Percentiles rank a stretch among this genome's conserved stretches.
Evolutionary conservation across 2,797 vertebrate genomes (phyloP).

Genomic region (Bothrops alternatus): DNA sequence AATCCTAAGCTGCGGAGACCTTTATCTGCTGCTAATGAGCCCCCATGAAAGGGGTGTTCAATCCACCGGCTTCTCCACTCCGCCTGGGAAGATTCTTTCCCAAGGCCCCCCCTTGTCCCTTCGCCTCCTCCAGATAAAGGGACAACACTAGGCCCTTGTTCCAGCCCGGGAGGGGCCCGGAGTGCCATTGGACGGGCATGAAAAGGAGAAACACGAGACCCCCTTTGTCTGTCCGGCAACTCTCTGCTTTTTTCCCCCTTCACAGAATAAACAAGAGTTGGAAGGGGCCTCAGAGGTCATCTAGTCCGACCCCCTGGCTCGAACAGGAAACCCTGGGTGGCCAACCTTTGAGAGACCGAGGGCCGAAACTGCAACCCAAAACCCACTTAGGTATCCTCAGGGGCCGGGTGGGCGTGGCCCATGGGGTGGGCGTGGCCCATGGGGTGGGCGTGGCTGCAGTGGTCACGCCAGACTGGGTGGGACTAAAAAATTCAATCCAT

Average conservation of each 20-base stretch:
- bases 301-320: background rate
- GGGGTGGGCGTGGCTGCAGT: too few relatives aligned
- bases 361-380: too few relatives aligned
- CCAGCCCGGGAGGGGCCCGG: background rate
- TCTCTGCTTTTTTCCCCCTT: background rate
- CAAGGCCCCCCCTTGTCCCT: conserved; percentile 53
- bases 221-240: conserved; percentile 12
- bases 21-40: conserved; percentile 65
- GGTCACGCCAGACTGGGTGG: too few relatives aligned
- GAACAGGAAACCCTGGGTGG: too few relatives aligned
- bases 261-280: background rate
- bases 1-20: conserved; percentile 33
- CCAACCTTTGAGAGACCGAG: too few relatives aligned
- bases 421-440: accelerated
- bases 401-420: too few relatives aligned
- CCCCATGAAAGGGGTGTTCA: conserved; percentile 46
- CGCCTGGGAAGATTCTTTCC: conserved; percentile 65
- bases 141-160: conserved; percentile 41
- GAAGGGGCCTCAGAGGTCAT: background rate
- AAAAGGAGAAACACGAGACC: conserved; percentile 45
- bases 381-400: too few relatives aligned
- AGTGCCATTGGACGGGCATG: conserved; percentile 19
- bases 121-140: conserved; percentile 44
- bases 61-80: conserved; percentile 30
- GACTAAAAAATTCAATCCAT: too few relatives aligned